These are phyloP conservation scores for Anguilla pacifica DNA, from an alignment of 2,797 vertebrate species.

Conservation along the genomic window DNA sequence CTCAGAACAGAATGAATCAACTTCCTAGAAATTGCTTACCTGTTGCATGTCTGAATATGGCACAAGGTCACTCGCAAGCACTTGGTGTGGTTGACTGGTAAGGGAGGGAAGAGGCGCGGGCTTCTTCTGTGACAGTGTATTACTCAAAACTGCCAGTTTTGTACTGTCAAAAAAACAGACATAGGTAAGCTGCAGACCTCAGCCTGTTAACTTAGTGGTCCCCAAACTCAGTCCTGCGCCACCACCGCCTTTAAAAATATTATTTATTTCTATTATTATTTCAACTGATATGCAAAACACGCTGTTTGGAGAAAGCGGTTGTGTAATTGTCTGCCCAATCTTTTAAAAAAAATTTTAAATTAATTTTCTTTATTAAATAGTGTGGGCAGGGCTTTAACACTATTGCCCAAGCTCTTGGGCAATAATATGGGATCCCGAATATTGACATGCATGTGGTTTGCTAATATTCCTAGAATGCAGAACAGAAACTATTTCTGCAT, in stretches of 20 bases:
- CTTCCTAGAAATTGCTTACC: slow-evolving; percentile 66
- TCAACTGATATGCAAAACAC: too few relatives aligned
- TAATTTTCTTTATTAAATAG: too few relatives aligned
- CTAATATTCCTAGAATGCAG: background rate
- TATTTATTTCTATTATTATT: too few relatives aligned
- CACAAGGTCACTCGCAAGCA: slow-evolving; percentile 90
- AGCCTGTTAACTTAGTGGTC: background rate
- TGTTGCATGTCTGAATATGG: slow-evolving; percentile 90
- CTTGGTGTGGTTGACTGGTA: slow-evolving; percentile 93
- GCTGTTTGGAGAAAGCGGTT: too few relatives aligned
- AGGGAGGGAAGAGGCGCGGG: slow-evolving; percentile 85
- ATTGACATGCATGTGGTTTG: background rate
- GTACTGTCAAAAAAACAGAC: slow-evolving; percentile 71
- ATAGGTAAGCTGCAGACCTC: background rate
- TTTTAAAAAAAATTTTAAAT: too few relatives aligned
- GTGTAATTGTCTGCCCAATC: too few relatives aligned
- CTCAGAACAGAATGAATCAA: background rate
- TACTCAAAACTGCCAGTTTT: slow-evolving; percentile 86
- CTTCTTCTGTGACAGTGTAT: slow-evolving; percentile 86
- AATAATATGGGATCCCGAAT: background rate
- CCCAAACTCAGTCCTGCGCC: too few relatives aligned
- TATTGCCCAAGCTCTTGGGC: background rate
- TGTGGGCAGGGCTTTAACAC: background rate
- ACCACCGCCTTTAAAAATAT: too few relatives aligned
- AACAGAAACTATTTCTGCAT: background rate